Conservation (phyloP, 2,797 vertebrate genomes). For the Sparidentex hasta region DNA sequence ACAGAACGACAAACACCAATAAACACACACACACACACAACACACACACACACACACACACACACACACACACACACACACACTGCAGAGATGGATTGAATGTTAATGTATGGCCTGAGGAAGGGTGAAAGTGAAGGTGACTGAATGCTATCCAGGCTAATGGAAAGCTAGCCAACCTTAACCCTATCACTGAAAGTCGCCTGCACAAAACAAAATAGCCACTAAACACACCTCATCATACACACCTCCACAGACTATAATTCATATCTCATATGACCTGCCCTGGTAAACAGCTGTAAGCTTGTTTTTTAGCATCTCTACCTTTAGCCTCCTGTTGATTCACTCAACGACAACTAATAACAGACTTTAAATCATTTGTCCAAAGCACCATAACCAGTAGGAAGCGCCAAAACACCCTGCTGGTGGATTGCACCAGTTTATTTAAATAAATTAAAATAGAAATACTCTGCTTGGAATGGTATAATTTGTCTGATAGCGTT, state of each 20-base stretch:
- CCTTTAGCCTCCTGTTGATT: conserved; percentile 39
- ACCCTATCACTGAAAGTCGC: conserved; percentile 72
- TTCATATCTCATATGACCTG: conserved; percentile 40
- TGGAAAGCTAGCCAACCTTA: conserved; percentile 76
- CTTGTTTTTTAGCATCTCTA: conserved; percentile 14
- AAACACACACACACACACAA: conserved; percentile 36
- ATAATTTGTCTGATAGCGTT: too few relatives aligned
- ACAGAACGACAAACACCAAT: conserved; percentile 34
- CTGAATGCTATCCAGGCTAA: conserved; percentile 77
- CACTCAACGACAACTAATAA: conserved; percentile 5
- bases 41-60: conserved; percentile 35
- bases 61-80: conserved; percentile 38
- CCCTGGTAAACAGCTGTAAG: conserved; percentile 4
- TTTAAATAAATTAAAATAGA: too few relatives aligned
- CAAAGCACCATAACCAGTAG: too few relatives aligned
- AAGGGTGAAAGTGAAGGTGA: conserved; percentile 81
- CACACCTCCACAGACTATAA: conserved; percentile 29
- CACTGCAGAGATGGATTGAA: conserved; percentile 47
- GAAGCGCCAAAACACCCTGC: too few relatives aligned
- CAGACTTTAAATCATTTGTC: neutral
- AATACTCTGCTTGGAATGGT: too few relatives aligned
- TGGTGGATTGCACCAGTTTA: too few relatives aligned
- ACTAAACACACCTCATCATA: conserved; percentile 53
- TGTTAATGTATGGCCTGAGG: conserved; percentile 79
- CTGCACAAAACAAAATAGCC: conserved; percentile 59